These are phyloP conservation scores for Carterocephalus palaemon DNA, from an alignment of 2,888 invertebrate genomes.

Conservation along the genomic window DNA sequence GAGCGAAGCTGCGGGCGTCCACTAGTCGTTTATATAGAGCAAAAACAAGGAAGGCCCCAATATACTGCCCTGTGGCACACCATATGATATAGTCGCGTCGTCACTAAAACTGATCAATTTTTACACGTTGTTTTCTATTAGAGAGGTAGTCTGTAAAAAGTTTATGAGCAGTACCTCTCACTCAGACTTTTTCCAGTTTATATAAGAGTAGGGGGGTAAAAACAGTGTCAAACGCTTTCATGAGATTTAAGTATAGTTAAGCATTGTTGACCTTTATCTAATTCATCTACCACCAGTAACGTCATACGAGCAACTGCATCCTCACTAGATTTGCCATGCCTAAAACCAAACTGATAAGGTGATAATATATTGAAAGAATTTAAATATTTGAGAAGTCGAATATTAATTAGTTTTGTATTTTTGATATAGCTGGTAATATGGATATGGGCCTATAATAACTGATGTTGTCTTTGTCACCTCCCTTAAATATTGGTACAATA, in stretches of 20 bases:
- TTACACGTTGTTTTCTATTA: slow-evolving; percentile 2
- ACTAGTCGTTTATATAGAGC: no score
- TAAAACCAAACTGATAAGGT: slow-evolving; percentile 5
- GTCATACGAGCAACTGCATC: background rate
- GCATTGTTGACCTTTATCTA: background rate
- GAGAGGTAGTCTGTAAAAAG: background rate
- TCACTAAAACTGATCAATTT: background rate
- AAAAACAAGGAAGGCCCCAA: no score
- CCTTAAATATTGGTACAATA: background rate
- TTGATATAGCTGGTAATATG: slow-evolving; percentile 1
- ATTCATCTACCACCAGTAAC: background rate
- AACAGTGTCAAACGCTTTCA: background rate
- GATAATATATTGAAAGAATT: slow-evolving; percentile 1
- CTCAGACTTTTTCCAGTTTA: slow-evolving; percentile 4
- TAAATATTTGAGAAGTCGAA: slow-evolving; percentile 1
- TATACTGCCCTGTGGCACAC: background rate
- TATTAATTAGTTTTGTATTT: slow-evolving; percentile 3
- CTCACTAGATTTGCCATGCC: background rate
- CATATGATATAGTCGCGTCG: background rate
- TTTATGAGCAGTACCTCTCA: background rate
- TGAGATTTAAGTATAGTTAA: background rate
- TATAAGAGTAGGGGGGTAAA: background rate
- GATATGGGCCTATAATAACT: slow-evolving; percentile 14
- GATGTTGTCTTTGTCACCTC: background rate
- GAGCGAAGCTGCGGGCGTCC: no score